Evolutionary conservation across 2,888 invertebrate genomes (phyloP).

Genomic region (Leucophenga maculata): DNA sequence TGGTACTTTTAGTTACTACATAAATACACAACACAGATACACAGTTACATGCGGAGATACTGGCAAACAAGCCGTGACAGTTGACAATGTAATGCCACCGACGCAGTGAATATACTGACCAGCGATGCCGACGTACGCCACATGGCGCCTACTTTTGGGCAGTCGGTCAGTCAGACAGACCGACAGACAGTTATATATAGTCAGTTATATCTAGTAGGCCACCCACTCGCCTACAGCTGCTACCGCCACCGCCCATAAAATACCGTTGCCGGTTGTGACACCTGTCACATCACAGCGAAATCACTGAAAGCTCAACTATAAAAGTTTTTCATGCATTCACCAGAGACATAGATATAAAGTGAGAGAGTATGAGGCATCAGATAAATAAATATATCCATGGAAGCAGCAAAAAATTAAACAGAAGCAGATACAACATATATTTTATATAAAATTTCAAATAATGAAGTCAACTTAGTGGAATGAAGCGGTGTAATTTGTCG

Average conservation of each 20-base stretch:
- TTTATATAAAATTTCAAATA: too few species aligned
- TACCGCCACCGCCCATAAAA: slow-evolving; percentile 30
- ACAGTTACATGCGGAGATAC: slow-evolving; percentile 13
- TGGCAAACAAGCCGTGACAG: too few species aligned
- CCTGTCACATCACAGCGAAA: slow-evolving; percentile 65
- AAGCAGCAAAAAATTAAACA: too few species aligned
- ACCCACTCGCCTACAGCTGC: slow-evolving; percentile 24
- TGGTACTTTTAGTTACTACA: slow-evolving; percentile 45
- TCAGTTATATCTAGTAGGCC: neutral
- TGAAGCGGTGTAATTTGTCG: too few species aligned
- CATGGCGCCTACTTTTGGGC: slow-evolving; percentile 9
- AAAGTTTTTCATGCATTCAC: neutral
- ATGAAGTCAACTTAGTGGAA: too few species aligned
- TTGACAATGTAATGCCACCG: slow-evolving; percentile 40
- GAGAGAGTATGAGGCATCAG: too few species aligned
- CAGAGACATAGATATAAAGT: neutral
- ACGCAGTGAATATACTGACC: slow-evolving; percentile 32
- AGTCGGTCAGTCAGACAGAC: slow-evolving; percentile 11
- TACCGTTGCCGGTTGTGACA: slow-evolving; percentile 59
- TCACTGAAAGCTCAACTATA: slow-evolving; percentile 44
- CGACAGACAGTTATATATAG: too few species aligned
- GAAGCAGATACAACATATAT: too few species aligned
- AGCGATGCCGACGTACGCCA: neutral
- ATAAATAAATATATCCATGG: too few species aligned
- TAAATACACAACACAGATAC: neutral